Evolutionary conservation across 2,797 vertebrate species (phyloP), one percentile per base, ranked within the genome.

Genomic region (Coregonus sp.): DNA sequence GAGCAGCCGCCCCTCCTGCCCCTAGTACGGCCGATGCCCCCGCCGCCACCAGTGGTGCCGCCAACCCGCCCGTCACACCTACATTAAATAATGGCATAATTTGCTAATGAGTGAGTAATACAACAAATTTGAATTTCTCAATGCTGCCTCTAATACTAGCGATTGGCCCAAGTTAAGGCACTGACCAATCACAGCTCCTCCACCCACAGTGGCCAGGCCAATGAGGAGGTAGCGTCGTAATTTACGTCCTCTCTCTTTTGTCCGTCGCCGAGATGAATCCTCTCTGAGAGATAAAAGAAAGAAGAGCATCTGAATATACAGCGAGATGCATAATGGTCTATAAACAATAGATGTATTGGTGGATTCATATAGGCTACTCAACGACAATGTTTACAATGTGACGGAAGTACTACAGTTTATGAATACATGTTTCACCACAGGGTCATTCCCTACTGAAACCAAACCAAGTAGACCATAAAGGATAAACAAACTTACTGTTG

Each of bases 181-280:
- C 93, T 96, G 82, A 99, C 97, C 97, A 0, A 99, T 97, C 78
- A 97, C 94, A 0, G 97, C 96, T 77, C 98, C 98, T 0, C 98
- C 98, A 9, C 97, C 97, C 0, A 99, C 92, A 0, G 97, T 96
- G 0, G 98, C 98, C 75, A 99, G 90, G 67, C 98, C 96, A 5
- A 99, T 98, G 80, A 99, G 95, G 69, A 99, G 91, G 85, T 97
- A 99, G 35, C 97, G 94, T 15, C 96, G 95, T 84, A 97, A 86
- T 84, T 94, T 98, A 16, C 89, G 93, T 35, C 93, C 93, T 76
- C 93, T 96, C 87, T 98, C 98, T 83, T 93, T 97, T 82, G 84
- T 97, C 81, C 74, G 94, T 73, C 97, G 92, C 56, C 94, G 93
- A 1, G 92, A 92, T 56, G 95, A 95, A 29, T 96, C 95, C 37